Evolutionary conservation across 2,797 vertebrate genomes (phyloP).

Genomic region (Megalops cyprinoides): DNA sequence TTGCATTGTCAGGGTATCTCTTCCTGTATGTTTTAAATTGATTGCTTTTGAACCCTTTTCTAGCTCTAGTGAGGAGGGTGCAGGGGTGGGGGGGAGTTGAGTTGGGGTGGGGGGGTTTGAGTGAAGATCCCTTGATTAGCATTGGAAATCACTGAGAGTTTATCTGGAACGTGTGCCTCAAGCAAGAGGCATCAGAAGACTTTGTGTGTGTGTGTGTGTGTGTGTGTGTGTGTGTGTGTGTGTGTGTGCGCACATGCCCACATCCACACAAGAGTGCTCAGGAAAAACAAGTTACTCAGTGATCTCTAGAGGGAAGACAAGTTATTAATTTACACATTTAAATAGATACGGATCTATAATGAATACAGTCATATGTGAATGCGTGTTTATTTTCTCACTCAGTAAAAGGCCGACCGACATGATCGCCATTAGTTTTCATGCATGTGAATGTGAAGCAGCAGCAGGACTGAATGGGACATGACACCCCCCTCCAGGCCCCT

Average conservation of each 20-base stretch:
- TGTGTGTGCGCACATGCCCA: neutral
- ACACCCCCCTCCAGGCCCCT: neutral
- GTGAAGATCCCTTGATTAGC: too few relatives aligned
- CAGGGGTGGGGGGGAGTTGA: too few relatives aligned
- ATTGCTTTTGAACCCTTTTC: conserved; percentile 47
- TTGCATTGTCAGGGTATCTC: conserved; percentile 34
- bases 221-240: neutral
- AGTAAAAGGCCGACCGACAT: conserved; percentile 21
- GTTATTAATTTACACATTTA: too few relatives aligned
- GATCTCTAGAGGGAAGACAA: too few relatives aligned
- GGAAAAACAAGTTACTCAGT: too few relatives aligned
- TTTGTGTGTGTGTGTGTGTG: neutral
- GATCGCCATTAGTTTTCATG: conserved; percentile 10
- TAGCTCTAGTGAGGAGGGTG: neutral
- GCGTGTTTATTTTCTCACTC: neutral
- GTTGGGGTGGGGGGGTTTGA: too few relatives aligned
- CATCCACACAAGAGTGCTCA: too few relatives aligned
- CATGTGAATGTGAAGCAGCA: conserved; percentile 12
- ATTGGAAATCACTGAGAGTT: neutral
- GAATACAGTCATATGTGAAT: too few relatives aligned
- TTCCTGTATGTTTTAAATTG: conserved; percentile 45
- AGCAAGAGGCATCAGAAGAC: too few relatives aligned
- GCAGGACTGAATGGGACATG: conserved; percentile 32
- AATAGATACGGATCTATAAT: too few relatives aligned
- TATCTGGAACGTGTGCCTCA: neutral